Base-by-base conservation (phyloP, 2,113 vertebrate genomes). In the Zeus faber region DNA sequence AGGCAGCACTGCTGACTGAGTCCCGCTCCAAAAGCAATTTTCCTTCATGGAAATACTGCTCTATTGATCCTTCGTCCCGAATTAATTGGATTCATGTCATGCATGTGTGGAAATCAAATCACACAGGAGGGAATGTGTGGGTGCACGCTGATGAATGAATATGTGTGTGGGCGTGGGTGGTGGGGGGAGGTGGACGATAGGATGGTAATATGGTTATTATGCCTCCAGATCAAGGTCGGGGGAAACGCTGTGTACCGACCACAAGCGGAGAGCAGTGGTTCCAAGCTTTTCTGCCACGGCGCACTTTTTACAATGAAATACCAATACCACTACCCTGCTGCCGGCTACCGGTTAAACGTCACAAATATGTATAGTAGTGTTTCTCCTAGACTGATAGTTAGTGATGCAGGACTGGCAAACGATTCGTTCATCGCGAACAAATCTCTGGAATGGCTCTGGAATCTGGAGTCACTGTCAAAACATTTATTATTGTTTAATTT, bases 21-120 rank as follows among this genome's bases (percentile, higher is more conserved):
- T 69, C 35, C 3, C 73, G 84, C 81, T 76, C 76, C 68, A 58
- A 76, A 79, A 82, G 80, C 75, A 76, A 82, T 83, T 85, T 82
- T 76, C 72, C 77, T 54, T 63, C 74, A 73, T 78, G 71, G 73
- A 87, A 87, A 83, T 76, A 64, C 71, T 54, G 68, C 66, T 60
- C 73, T 78, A 84, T 87, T 83, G 85, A 87, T 83, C 73, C 73
- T n/a, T 65, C 65, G 52, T 72, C 60, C 79, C 54, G 69, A 78
- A 82, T 82, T 82, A 82, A 82, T 82, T 78, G 70, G 76, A 83
- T 82, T 77, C 70, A 67, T 69, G 79, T 83, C 79, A 74, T 68
- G 83, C 72, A 76, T 46, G 68, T 46, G 70, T 53, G 31, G 57
- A 70, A 80, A 80, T 79, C 70, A 77, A 82, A 84, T 79, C 68